These are phyloP conservation scores for Drosophila mettleri DNA, from an alignment of 2,888 invertebrate species.

Conservation along the genomic window DNA sequence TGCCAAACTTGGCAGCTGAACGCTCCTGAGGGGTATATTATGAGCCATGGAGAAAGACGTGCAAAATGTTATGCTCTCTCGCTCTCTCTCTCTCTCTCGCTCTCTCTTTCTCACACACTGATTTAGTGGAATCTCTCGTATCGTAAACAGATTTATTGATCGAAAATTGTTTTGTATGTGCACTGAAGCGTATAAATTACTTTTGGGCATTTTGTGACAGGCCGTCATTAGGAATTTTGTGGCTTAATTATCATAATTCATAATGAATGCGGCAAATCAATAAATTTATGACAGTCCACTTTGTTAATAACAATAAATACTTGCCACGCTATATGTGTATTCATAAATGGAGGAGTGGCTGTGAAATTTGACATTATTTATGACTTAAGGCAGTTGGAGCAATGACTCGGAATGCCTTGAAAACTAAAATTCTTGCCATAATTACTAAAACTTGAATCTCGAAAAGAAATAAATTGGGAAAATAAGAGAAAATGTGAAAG, in stretches of 20 bases:
- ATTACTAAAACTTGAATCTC: neutral
- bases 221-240: conserved; percentile 51
- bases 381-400: neutral
- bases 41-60: conserved; percentile 5
- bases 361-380: neutral
- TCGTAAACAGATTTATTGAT: conserved; percentile 56
- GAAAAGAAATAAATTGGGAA: neutral
- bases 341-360: neutral
- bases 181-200: conserved; percentile 44
- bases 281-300: conserved; percentile 43
- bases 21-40: conserved; percentile 6
- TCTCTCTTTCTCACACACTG: neutral
- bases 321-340: neutral
- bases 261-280: conserved; percentile 51
- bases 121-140: conserved; percentile 23
- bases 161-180: conserved; percentile 33
- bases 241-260: conserved; percentile 65
- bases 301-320: conserved; percentile 35
- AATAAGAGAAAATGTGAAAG: too few relatives aligned
- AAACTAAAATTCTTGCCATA: neutral
- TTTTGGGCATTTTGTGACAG: conserved; percentile 51
- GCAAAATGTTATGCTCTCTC: neutral
- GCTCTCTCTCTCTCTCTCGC: neutral
- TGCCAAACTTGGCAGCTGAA: conserved; percentile 44
- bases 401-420: neutral